Evolutionary conservation across 2,888 invertebrate genomes (phyloP).

Genomic region (Eupithecia pulchellata): DNA sequence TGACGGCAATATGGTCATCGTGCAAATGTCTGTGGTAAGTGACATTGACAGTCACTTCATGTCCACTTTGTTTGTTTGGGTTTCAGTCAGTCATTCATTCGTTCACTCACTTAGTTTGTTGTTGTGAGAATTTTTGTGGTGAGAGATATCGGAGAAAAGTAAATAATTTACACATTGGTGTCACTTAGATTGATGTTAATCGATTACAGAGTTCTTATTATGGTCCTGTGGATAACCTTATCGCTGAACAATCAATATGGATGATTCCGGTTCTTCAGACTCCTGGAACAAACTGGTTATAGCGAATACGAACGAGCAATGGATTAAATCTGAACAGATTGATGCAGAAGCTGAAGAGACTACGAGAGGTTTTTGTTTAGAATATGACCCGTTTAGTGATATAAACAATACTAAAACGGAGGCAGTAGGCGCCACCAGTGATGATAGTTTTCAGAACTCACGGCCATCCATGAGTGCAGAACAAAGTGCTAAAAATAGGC

Average conservation of each 20-base stretch:
- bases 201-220: conserved; percentile 55
- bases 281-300: conserved; percentile 80
- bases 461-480: conserved; percentile 18
- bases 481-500: conserved; percentile 9
- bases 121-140: conserved; percentile 15
- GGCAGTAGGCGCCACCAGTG: conserved; percentile 9
- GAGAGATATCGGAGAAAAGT: background rate
- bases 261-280: conserved; percentile 70
- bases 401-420: conserved; percentile 65
- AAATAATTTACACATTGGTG: conserved; percentile 11
- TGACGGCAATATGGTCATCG: too few relatives aligned
- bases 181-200: conserved; percentile 22
- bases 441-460: conserved; percentile 14
- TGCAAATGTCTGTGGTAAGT: background rate
- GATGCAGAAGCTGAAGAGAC: conserved; percentile 49
- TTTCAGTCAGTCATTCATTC: conserved; percentile 3
- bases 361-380: conserved; percentile 54
- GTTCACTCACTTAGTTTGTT: background rate
- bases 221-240: conserved; percentile 79
- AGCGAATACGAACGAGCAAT: conserved; percentile 73
- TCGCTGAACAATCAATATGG: conserved; percentile 83
- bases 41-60: background rate
- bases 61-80: background rate
- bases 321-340: conserved; percentile 64
- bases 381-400: conserved; percentile 48